Evolutionary conservation across 2,113 vertebrate species (phyloP).

Genomic region (Myiozetetes cayanensis): DNA sequence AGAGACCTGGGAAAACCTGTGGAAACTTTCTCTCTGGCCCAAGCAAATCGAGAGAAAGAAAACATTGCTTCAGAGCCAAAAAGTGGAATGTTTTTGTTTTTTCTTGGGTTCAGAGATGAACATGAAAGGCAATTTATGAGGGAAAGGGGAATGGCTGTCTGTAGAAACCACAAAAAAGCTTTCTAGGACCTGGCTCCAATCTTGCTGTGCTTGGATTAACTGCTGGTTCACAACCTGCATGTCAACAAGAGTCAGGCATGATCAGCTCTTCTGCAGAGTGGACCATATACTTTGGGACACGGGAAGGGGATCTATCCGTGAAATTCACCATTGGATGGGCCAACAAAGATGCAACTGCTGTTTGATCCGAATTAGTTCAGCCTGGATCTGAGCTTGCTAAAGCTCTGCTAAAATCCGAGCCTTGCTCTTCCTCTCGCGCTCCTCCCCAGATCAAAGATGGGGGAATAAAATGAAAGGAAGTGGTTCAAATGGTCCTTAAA

Average conservation of each 20-base stretch:
- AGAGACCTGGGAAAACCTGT: conserved; percentile 8
- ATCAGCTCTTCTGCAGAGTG: not conserved
- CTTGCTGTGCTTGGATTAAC: not conserved
- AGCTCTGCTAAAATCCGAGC: not conserved
- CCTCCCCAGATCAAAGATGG: not conserved
- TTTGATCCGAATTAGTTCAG: not conserved
- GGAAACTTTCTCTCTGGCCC: not conserved
- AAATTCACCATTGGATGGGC: not conserved
- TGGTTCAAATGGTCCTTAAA: not conserved
- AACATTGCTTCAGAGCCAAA: not conserved
- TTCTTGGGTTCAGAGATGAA: not conserved
- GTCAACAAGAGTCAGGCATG: not conserved
- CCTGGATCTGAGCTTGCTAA: not conserved
- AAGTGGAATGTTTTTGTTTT: not conserved
- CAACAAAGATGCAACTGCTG: not conserved
- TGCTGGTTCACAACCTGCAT: not conserved
- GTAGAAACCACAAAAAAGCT: conserved; percentile 14
- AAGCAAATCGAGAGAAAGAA: not conserved
- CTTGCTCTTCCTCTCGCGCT: rapidly evolving
- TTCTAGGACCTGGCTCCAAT: conserved; percentile 11
- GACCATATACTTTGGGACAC: rapidly evolving
- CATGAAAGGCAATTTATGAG: not conserved
- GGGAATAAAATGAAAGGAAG: not conserved
- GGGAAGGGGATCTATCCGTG: not conserved
- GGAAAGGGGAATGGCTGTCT: not conserved